These are phyloP conservation scores for Moxostoma hubbsi DNA, from an alignment of 2,797 vertebrate species.

Conservation along the genomic window DNA sequence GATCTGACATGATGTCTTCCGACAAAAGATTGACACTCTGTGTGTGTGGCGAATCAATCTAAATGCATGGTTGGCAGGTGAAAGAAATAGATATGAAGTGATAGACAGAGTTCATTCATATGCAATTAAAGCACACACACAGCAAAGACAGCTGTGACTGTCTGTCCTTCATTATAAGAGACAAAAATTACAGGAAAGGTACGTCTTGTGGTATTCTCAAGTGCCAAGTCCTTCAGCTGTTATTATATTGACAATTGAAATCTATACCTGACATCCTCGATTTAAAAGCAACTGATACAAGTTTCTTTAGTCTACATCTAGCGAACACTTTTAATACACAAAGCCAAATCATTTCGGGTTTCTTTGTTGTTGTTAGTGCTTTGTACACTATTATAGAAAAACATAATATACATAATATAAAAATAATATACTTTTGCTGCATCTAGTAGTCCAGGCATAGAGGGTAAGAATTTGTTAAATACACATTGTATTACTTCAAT, in stretches of 20 bases:
- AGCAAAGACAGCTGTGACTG: background rate
- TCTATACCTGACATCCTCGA: background rate
- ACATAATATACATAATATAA: too few species aligned
- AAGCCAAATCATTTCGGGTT: too few species aligned
- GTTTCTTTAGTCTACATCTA: background rate
- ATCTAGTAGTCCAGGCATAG: too few species aligned
- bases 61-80: conserved; percentile 14
- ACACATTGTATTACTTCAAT: too few species aligned
- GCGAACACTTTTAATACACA: too few species aligned
- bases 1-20: too few species aligned
- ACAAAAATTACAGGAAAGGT: background rate
- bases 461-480: too few species aligned
- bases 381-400: too few species aligned
- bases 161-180: background rate
- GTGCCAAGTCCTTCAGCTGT: background rate
- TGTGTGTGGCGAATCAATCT: background rate
- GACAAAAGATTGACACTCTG: too few species aligned
- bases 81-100: background rate
- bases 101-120: background rate
- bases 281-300: background rate
- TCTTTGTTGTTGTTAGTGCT: too few species aligned
- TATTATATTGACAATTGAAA: background rate
- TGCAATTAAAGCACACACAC: background rate
- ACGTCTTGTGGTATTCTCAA: background rate
- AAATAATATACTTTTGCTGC: too few species aligned